A percentile compares a stretch with the other conserved stretches of the same genome.
Conservation (phyloP, 2,888 invertebrate genomes). For the Ectropis crepuscularia region DNA sequence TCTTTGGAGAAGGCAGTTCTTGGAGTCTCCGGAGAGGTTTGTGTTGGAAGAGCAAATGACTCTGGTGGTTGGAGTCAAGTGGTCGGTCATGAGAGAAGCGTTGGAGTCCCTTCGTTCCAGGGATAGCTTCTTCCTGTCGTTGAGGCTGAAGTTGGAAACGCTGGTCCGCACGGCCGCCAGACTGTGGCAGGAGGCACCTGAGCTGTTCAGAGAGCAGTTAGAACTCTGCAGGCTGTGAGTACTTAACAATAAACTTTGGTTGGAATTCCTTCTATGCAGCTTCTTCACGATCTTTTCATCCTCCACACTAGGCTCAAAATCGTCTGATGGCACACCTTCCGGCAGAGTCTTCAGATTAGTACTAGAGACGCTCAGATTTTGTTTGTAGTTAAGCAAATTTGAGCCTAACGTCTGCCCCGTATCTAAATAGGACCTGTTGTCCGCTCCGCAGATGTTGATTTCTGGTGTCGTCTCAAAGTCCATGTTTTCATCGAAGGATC, state of each 20-base stretch:
- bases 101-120: slow-evolving; percentile 94
- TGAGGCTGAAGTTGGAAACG: slow-evolving; percentile 77
- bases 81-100: slow-evolving; percentile 89
- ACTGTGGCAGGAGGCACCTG: slow-evolving; percentile 76
- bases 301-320: slow-evolving; percentile 80
- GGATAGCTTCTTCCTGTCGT: slow-evolving; percentile 86
- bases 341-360: slow-evolving; percentile 89
- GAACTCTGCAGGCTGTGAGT: slow-evolving; percentile 83
- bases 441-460: slow-evolving; percentile 67
- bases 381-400: slow-evolving; percentile 86
- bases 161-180: slow-evolving; percentile 74
- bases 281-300: slow-evolving; percentile 77
- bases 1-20: slow-evolving; percentile 90
- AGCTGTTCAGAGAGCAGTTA: slow-evolving; percentile 76
- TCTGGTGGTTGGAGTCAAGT: slow-evolving; percentile 69
- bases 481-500: slow-evolving; percentile 80
- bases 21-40: slow-evolving; percentile 70
- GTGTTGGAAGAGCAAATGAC: slow-evolving; percentile 81
- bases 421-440: slow-evolving; percentile 61
- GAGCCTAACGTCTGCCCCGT: slow-evolving; percentile 73
- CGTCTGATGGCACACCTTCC: slow-evolving; percentile 88
- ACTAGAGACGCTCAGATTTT: slow-evolving; percentile 87
- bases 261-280: slow-evolving; percentile 85
- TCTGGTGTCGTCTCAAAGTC: slow-evolving; percentile 72
- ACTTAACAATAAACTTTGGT: slow-evolving; percentile 86